Evolutionary conservation across 2,888 invertebrate genomes (phyloP).

Genomic region (Dastarcus helophoroides): DNA sequence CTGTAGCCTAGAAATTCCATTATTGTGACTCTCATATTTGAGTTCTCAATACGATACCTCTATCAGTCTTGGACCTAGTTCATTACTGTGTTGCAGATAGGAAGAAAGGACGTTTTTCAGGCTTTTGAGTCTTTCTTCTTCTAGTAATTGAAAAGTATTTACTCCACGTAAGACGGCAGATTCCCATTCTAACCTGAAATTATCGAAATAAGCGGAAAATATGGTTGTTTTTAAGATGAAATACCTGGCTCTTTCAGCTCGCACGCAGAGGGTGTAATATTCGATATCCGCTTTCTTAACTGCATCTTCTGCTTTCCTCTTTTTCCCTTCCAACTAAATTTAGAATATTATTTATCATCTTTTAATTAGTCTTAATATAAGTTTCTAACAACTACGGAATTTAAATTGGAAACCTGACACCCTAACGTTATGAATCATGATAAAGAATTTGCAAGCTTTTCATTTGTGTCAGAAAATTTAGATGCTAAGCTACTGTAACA

Average conservation of each 20-base stretch:
- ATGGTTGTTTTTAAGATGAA: background rate
- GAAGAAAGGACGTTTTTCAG: conserved; percentile 60
- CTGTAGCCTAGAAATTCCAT: conserved; percentile 47
- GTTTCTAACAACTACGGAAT: background rate
- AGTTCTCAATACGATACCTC: conserved; percentile 40
- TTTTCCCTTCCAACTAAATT: conserved; percentile 68
- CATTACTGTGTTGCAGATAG: conserved; percentile 52
- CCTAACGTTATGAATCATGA: no score
- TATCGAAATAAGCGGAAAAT: background rate
- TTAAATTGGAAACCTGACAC: no score
- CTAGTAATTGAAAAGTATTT: conserved; percentile 74
- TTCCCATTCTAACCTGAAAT: conserved; percentile 75
- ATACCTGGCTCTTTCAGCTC: conserved; percentile 79
- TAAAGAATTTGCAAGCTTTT: no score
- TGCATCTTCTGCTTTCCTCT: conserved; percentile 80
- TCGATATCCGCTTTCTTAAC: conserved; percentile 87
- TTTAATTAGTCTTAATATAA: no score
- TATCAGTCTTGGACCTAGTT: conserved; percentile 68
- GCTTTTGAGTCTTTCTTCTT: conserved; percentile 77
- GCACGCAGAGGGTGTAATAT: conserved; percentile 82
- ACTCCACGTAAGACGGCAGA: conserved; percentile 78
- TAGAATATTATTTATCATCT: background rate
- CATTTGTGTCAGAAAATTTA: no score
- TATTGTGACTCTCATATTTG: background rate
- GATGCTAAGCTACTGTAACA: no score